Evolutionary conservation across 2,888 invertebrate species (phyloP).

Genomic region (Philereme transversata): DNA sequence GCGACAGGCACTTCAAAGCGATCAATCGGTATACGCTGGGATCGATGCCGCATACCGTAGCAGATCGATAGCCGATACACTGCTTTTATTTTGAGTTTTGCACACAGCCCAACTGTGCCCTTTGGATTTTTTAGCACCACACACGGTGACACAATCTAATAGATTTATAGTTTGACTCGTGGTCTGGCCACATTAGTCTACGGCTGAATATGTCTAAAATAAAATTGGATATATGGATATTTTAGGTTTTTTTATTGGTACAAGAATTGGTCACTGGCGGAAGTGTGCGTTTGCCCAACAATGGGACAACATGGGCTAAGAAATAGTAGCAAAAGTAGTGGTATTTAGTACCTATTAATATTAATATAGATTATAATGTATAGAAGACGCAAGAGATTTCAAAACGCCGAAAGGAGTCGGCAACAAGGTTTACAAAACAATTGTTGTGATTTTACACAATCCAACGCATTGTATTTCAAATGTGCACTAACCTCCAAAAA

Average conservation of each 20-base stretch:
- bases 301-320: too few relatives aligned
- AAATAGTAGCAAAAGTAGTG: too few relatives aligned
- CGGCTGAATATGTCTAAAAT: background rate
- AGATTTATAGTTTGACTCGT: background rate
- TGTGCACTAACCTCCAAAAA: slow-evolving; percentile 2
- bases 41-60: slow-evolving; percentile 46
- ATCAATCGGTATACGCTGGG: slow-evolving; percentile 71
- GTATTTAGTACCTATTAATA: background rate
- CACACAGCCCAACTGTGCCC: slow-evolving; percentile 38
- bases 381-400: too few relatives aligned
- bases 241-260: background rate
- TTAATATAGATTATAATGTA: too few relatives aligned
- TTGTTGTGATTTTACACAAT: background rate
- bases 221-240: background rate
- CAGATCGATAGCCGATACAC: slow-evolving; percentile 37
- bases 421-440: background rate
- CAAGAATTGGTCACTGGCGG: too few relatives aligned
- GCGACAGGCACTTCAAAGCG: slow-evolving; percentile 78
- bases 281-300: too few relatives aligned
- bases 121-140: slow-evolving; percentile 32
- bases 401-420: too few relatives aligned
- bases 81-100: slow-evolving; percentile 39
- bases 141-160: slow-evolving; percentile 4
- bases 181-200: too few relatives aligned
- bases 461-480: slow-evolving; percentile 7